These are phyloP conservation scores for Hippopotamus amphibius DNA, from an alignment of 2,113 vertebrate genomes.

Conservation along the genomic window DNA sequence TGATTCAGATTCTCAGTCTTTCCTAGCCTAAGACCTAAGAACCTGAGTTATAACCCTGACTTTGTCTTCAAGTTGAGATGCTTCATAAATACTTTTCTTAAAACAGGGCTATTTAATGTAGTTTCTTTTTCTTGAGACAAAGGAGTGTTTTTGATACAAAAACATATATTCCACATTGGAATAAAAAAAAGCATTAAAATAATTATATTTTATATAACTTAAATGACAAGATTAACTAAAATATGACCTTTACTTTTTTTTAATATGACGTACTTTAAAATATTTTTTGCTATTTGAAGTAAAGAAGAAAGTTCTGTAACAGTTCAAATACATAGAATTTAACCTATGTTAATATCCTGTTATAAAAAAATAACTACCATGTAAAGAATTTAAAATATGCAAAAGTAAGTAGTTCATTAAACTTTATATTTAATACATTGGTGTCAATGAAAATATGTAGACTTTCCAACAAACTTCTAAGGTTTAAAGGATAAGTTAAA, in stretches of 20 bases:
- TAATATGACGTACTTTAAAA: not conserved
- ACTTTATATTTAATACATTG: conserved; percentile 83
- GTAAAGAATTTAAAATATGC: conserved; percentile 81
- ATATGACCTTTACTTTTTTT: conserved; percentile 9
- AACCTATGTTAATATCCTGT: conserved; percentile 72
- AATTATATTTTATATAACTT: conserved; percentile 78
- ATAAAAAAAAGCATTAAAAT: conserved; percentile 82
- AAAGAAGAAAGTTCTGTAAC: conserved; percentile 69
- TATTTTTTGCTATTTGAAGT: conserved; percentile 64
- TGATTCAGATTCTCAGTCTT: not conserved
- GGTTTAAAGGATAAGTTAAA: conserved; percentile 61
- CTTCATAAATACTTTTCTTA: conserved; percentile 63
- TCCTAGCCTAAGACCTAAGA: conserved; percentile 6
- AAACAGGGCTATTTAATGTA: conserved; percentile 54
- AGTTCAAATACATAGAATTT: conserved; percentile 81
- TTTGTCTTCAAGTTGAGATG: conserved; percentile 44
- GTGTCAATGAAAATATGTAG: conserved; percentile 81
- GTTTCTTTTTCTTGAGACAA: conserved; percentile 70
- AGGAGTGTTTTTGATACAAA: conserved; percentile 85
- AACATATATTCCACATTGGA: conserved; percentile 79
- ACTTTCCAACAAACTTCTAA: conserved; percentile 71
- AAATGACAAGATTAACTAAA: conserved; percentile 64
- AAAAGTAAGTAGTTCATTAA: conserved; percentile 80
- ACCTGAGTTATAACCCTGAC: conserved; percentile 52
- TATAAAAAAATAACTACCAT: conserved; percentile 88